Percentiles rank a stretch among this genome's conserved stretches.
phyloP scores from a whole-genome alignment of 2,888 invertebrate species.

The Elgonia sp. region DNA sequence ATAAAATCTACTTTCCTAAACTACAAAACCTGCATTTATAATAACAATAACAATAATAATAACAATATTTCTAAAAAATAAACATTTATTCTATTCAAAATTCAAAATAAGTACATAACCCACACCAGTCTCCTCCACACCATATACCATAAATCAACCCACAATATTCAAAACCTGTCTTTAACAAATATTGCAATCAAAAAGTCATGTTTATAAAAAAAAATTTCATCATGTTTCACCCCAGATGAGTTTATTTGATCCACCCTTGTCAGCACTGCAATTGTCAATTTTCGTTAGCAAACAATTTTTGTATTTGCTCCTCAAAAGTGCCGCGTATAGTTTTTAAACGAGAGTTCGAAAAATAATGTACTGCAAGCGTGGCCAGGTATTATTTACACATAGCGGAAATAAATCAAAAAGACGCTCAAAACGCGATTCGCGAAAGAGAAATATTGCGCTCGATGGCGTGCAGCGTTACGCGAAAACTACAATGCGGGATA shows the following conservation, averaged over 20 bases:
- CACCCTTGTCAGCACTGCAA: conserved; percentile 39
- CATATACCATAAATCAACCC: background rate
- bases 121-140: no score
- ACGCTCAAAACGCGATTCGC: conserved; percentile 76
- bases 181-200: background rate
- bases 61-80: no score
- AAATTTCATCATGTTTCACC: conserved; percentile 1
- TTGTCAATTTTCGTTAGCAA: conserved; percentile 60
- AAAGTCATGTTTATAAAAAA: conserved; percentile 19
- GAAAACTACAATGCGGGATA: conserved; percentile 78
- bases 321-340: conserved; percentile 42
- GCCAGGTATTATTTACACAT: conserved; percentile 72
- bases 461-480: conserved; percentile 67
- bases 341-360: conserved; percentile 57
- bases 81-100: no score
- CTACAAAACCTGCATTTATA: no score
- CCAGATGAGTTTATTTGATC: conserved; percentile 54
- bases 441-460: conserved; percentile 71
- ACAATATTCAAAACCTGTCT: conserved; percentile 39
- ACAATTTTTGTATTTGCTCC: conserved; percentile 51
- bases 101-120: no score
- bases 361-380: conserved; percentile 71
- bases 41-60: no score
- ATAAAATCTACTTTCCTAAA: no score
- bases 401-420: conserved; percentile 74